A percentile compares a stretch with the other conserved stretches of the same genome.
Evolutionary conservation across 2,888 invertebrate genomes (phyloP).

Genomic region (Yponomeuta sedellus): DNA sequence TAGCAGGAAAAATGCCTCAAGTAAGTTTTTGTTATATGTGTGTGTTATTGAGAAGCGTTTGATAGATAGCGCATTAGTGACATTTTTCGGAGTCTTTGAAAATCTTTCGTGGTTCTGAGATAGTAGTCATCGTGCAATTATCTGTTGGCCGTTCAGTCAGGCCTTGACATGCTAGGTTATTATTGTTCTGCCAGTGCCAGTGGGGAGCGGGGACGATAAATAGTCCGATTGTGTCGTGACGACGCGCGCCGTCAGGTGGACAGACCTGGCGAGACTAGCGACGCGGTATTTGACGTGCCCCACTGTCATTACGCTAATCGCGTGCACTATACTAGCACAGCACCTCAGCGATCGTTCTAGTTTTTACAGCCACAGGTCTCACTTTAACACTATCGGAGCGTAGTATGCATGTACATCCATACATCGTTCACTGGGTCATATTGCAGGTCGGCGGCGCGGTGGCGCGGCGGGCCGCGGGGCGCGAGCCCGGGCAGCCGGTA

Average conservation of each 20-base stretch:
- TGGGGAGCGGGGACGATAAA: conserved; percentile 17
- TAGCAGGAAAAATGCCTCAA: neutral
- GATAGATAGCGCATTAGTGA: neutral
- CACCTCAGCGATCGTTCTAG: neutral
- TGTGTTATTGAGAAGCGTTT: neutral
- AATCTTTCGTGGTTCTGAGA: neutral
- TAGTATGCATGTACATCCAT: conserved; percentile 1
- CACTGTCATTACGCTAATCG: neutral
- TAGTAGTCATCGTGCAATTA: conserved; percentile 16
- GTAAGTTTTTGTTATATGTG: neutral
- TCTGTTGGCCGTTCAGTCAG: conserved; percentile 31
- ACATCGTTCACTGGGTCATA: conserved; percentile 32
- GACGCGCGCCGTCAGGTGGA: conserved; percentile 17
- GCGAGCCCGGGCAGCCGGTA: conserved; percentile 30
- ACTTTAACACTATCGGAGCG: conserved; percentile 9
- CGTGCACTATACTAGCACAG: conserved; percentile 8
- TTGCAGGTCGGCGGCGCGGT: conserved; percentile 22
- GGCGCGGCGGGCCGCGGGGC: conserved; percentile 23
- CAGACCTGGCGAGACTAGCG: conserved; percentile 12
- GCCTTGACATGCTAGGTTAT: conserved; percentile 45
- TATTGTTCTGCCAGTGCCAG: conserved; percentile 38
- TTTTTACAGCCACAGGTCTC: conserved; percentile 14
- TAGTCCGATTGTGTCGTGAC: conserved; percentile 13
- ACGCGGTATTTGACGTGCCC: conserved; percentile 8
- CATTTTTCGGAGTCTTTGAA: neutral